Evolutionary conservation across 1,140 invertebrate species (phyloP), one percentile per base, ranked within the genome.

Genomic region (Pseudoatta argentina): DNA sequence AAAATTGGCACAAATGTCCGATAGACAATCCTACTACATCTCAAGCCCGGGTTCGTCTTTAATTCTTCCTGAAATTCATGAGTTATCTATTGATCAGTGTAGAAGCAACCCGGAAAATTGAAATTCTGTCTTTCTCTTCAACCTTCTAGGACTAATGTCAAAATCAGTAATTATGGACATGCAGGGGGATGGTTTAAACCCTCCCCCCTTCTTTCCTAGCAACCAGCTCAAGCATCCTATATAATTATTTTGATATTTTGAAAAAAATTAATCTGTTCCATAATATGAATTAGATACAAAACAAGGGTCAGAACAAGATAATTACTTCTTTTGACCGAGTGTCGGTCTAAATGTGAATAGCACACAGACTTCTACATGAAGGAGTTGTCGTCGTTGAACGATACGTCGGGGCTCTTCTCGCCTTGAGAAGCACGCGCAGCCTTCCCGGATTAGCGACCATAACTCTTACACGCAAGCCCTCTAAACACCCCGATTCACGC

Each of bases 371-470:
- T 51, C 30, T 53, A 57, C 83, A 34, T 55, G 53, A 79, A 82
- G 79, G 59, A 69, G 73, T 24, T 87, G 87, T 87, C 86, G 87
- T 86, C 83, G 82, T 75, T 75, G 86, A 79, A 69, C 85, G 85
- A 91, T 89, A 92, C 85, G 90, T 92, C 88, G 89, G 69, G 89
- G 76, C 76, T 66, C 63, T 64, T 66, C 57, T 66, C 66, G 53
- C 63, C 75, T 30, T 63, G 78, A 44, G 39, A 69, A n/a, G 81
- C 91, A 57, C 87, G 66, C 88, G 21, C 76, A 85, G 81, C 87
- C 73, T 91, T 90, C 91, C 88, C 86, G 88, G 92, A 92, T 92
- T 92, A 92, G 91, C 91, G 86, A 72, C 91, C 89, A 89, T 92
- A 91, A 92, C 79, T 92, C 91, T 92, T 78, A 53, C 73, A 55